Evolutionary conservation across 2,797 vertebrate genomes (phyloP).

Genomic region (Hoplostethus atlanticus): DNA sequence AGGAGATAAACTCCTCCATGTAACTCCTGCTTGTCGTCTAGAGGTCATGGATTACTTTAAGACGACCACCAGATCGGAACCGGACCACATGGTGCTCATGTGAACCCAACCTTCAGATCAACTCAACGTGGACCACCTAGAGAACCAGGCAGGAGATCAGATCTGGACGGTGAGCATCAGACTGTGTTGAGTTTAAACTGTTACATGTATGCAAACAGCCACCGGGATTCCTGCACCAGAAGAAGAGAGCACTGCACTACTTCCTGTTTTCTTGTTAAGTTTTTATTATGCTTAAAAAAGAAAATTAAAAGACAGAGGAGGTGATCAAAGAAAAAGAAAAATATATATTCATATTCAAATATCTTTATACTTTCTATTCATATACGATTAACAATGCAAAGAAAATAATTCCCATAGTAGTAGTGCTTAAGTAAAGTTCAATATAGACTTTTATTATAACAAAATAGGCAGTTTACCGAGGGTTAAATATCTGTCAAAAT

Average conservation of each 20-base stretch:
- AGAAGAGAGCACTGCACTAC: neutral
- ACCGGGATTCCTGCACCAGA: neutral
- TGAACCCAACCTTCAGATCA: too few relatives aligned
- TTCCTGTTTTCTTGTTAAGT: slow-evolving; percentile 75
- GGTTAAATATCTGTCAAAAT: slow-evolving; percentile 96
- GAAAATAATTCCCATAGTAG: slow-evolving; percentile 95
- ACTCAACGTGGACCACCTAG: too few relatives aligned
- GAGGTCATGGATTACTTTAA: too few relatives aligned
- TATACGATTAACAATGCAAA: slow-evolving; percentile 90
- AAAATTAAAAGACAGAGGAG: slow-evolving; percentile 86
- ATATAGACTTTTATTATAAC: slow-evolving; percentile 97
- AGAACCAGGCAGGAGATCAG: too few relatives aligned
- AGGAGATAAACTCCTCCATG: too few relatives aligned
- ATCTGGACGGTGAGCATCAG: too few relatives aligned
- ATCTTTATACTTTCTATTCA: slow-evolving; percentile 84
- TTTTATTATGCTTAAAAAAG: slow-evolving; percentile 89
- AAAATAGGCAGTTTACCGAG: slow-evolving; percentile 99
- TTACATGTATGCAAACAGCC: too few relatives aligned
- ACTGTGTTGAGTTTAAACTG: too few relatives aligned
- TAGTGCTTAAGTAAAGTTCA: slow-evolving; percentile 95
- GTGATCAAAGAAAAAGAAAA: slow-evolving; percentile 88
- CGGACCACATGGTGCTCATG: too few relatives aligned
- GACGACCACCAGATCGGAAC: too few relatives aligned
- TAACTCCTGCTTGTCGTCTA: too few relatives aligned
- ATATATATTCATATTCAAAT: slow-evolving; percentile 89